Base-by-base conservation (phyloP, 1,140 invertebrate species). In the Ostrea edulis region DNA sequence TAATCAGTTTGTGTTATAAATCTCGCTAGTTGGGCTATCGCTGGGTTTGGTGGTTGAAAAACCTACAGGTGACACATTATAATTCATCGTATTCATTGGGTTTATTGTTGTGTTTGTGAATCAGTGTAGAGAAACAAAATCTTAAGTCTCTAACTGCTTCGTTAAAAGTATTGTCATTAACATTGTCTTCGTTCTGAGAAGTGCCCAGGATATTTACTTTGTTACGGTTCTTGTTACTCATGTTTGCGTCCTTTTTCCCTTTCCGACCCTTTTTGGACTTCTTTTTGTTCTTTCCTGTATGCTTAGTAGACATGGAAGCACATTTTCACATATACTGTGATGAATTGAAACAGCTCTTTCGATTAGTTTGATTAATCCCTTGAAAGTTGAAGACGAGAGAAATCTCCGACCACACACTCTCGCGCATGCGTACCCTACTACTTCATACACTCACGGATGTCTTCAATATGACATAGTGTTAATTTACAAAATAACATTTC, bases 1-100 rank as follows among this genome's bases (percentile, higher is more conserved):
- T 71, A 71, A 29, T 71, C 65, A 71, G 25, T 71, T 22, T 71
- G 65, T 8, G 65, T 71, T 71, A 71, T 71, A 71, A 71, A 71
- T 71, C 65, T 20, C 65, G 65, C 65, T 22, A 20, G 65, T 71
- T 71, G 65, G 65, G 65, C 65, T 29, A 71, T 8, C 7, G 65
- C 7, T 7, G 65, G 65, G 25, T 71, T 71, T 71, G 7, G 65
- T 5, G 65, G 65, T 71, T 71, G 65, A n/a, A 29, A 8, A 71
- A n/a, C 65, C 65, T 71, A 71, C 65, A 71, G 65, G 65, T 7
- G 65, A 71, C 5, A 71, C 20, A 29, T 20, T 71, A 71, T 71
- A 71, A 71, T 71, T 71, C 65, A 71, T 71, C 20, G 25, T 20
- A 71, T 71, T 71, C 65, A 29, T 29, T 71, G 65, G 25, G 8